Percentiles rank a stretch among this genome's conserved stretches.
These are phyloP conservation scores for Gastracanthus pulcherrimus DNA, from an alignment of 2,888 invertebrate genomes.

Conservation along the genomic window DNA sequence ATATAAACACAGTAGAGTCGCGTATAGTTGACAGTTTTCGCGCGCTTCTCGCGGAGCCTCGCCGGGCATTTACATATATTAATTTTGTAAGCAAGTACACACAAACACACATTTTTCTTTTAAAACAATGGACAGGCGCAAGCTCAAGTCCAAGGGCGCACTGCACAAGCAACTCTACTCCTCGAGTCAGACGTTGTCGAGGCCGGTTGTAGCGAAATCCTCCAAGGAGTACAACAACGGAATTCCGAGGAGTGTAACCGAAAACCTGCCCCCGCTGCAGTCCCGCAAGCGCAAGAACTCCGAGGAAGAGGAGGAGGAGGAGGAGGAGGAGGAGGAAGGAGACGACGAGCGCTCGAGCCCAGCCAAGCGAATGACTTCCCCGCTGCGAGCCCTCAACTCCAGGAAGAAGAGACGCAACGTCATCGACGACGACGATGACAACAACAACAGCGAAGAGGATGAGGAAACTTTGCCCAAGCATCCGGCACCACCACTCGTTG, in stretches of 20 bases:
- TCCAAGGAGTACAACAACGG: background rate
- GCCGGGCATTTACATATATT: no score
- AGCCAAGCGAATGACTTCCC: slow-evolving; percentile 2
- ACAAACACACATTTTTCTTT: background rate
- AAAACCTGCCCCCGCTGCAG: no score
- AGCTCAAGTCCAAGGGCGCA: slow-evolving; percentile 22
- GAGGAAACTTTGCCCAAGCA: background rate
- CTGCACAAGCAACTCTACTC: slow-evolving; percentile 38
- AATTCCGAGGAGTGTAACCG: slow-evolving; percentile 20
- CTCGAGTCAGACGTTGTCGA: slow-evolving; percentile 28
- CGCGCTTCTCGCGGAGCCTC: background rate
- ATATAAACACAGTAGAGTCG: background rate
- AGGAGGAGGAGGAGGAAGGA: background rate
- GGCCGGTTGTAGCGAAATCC: background rate
- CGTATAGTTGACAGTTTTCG: background rate
- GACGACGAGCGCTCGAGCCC: no score
- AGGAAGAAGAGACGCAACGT: slow-evolving; percentile 33
- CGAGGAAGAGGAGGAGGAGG: slow-evolving; percentile 9
- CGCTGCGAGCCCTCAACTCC: background rate
- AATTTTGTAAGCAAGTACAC: background rate
- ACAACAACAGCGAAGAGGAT: background rate
- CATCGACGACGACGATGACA: background rate
- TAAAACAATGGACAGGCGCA: slow-evolving; percentile 54
- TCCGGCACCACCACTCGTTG: background rate
- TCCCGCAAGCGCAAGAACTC: slow-evolving; percentile 52